These are phyloP conservation scores for Eupithecia pulchellata DNA, from an alignment of 2,888 invertebrate genomes.

Conservation along the genomic window DNA sequence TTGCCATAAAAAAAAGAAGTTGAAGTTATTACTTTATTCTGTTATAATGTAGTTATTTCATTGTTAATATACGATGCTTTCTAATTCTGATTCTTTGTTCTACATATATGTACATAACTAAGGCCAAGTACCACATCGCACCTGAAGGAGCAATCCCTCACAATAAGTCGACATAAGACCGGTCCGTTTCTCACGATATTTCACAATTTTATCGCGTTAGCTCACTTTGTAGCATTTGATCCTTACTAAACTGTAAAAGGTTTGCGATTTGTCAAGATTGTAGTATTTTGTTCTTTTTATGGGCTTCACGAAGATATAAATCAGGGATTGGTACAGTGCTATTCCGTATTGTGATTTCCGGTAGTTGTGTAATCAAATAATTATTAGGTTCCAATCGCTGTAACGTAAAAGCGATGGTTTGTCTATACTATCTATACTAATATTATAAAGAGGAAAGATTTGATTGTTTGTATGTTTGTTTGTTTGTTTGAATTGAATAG, in stretches of 20 bases:
- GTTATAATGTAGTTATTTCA: too few relatives aligned
- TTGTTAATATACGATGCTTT: too few relatives aligned
- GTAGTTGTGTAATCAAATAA: background rate
- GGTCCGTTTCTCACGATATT: conserved; percentile 8
- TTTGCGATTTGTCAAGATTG: conserved; percentile 15
- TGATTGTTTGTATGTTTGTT: too few relatives aligned
- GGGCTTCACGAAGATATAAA: background rate
- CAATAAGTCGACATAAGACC: conserved; percentile 9
- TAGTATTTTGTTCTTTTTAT: conserved; percentile 8
- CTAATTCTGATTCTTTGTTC: too few relatives aligned
- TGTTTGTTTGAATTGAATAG: too few relatives aligned
- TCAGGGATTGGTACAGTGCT: background rate
- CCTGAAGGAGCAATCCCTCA: conserved; percentile 1
- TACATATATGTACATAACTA: too few relatives aligned
- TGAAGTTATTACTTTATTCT: too few relatives aligned
- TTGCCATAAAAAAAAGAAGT: too few relatives aligned
- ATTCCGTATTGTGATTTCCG: background rate
- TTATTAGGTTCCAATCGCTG: background rate
- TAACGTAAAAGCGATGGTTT: too few relatives aligned
- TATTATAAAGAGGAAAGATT: too few relatives aligned
- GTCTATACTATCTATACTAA: too few relatives aligned
- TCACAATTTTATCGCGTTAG: conserved; percentile 14
- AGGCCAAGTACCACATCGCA: background rate
- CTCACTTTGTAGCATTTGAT: conserved; percentile 16
- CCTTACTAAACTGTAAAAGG: conserved; percentile 10